Evolutionary conservation across 2,797 vertebrate species (phyloP), one percentile per base, ranked within the genome.

Genomic region (Coranthus polyacanthus): DNA sequence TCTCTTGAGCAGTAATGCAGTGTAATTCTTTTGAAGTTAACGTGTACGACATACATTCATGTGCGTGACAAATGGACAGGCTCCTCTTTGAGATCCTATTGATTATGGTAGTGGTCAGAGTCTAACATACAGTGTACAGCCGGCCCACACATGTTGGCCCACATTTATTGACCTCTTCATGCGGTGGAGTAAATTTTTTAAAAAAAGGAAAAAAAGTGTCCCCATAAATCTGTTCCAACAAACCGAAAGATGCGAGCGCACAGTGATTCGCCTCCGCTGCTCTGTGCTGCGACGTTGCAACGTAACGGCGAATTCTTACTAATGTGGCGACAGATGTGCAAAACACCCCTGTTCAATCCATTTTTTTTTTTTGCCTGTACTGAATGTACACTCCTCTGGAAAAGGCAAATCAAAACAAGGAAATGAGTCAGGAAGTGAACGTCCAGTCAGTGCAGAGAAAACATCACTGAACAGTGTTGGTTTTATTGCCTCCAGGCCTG

Each of bases 61-160:
- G 61, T 71, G 46, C 2, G 32, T 50, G 72, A 66, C 55, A 52
- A 44, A 55, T 20, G 63, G 34, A 50, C 22, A 8, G 12, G 22
- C 39, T 29, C 45, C 42, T 51, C n/a, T 41, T 61, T 51, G 57
- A 39, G 68, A 72, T 43, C 24, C 7, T 44, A 79, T 70, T 47
- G 74, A 84, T 82, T 38, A 32, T 6, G 63, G 26, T 36, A 8
- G 43, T 24, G 53, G 20, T 42, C 22, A 55, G 24, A 26, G 21
- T 53, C 56, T 12, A 34, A 29, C 52, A 24, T 49, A 9, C 51
- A 11, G 42, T 32, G 32, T 47, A 47, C 67, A 75, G 60, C 56
- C 54, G 45, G 81, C 20, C 18, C 53, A 66, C 72, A 68, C 60
- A 68, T 59, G 73, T 68, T 17, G 64, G 24, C 52, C 49, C 60